Conservation (phyloP, 2,797 vertebrate species). For the Lutjanus campechanus region DNA sequence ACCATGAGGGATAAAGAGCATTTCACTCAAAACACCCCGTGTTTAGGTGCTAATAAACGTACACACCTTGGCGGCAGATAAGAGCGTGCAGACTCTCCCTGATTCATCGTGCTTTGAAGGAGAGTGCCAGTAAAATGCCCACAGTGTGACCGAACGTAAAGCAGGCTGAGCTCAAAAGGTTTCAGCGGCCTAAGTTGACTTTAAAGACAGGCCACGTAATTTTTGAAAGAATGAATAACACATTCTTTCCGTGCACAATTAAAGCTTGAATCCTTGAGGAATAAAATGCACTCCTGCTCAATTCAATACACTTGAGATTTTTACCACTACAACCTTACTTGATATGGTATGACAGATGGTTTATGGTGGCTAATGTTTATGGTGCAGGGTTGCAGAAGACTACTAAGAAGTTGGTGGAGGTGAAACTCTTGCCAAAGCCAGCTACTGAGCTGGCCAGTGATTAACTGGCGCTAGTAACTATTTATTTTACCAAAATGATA, state of each 20-base stretch:
- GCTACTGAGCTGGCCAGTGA: no score
- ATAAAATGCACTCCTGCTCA: background rate
- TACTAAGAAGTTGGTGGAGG: no score
- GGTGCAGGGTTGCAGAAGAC: no score
- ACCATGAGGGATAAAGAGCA: background rate
- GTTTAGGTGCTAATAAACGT: background rate
- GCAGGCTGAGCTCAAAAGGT: background rate
- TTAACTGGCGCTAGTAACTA: no score
- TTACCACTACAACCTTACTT: background rate
- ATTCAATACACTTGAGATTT: background rate
- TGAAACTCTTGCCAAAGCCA: no score
- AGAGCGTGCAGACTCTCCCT: background rate
- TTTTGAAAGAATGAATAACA: background rate
- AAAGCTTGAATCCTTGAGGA: background rate
- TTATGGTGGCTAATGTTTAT: no score
- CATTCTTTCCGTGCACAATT: background rate
- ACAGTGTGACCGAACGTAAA: background rate
- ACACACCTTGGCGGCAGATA: background rate
- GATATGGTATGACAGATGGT: background rate
- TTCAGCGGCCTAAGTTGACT: background rate
- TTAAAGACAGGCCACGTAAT: background rate
- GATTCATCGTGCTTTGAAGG: background rate
- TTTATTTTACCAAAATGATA: no score
- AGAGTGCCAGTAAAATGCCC: slow-evolving; percentile 6
- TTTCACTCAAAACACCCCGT: background rate